phyloP scores from a whole-genome alignment of 2,888 invertebrate species.

The Euplagia quadripunctaria region DNA sequence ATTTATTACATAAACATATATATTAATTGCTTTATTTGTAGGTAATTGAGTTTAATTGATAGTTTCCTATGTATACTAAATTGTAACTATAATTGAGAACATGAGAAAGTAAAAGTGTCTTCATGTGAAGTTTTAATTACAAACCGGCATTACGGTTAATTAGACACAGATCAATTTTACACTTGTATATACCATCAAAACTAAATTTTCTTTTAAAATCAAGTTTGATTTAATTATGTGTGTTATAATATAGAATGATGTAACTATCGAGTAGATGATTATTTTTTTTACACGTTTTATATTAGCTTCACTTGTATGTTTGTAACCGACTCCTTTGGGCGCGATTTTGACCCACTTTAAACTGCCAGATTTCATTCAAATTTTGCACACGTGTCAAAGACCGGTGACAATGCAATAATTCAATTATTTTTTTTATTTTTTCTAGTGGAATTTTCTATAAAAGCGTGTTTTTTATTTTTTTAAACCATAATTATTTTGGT shows the following conservation, averaged over 20 bases:
- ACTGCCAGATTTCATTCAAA: too few relatives aligned
- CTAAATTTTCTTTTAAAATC: conserved; percentile 39
- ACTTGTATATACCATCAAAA: conserved; percentile 21
- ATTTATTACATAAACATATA: background rate
- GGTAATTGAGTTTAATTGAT: conserved; percentile 4
- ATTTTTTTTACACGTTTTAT: too few relatives aligned
- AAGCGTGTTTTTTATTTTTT: too few relatives aligned
- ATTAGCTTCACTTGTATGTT: too few relatives aligned
- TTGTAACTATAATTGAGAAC: conserved; percentile 34
- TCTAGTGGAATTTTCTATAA: too few relatives aligned
- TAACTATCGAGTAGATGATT: too few relatives aligned
- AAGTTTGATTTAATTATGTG: conserved; percentile 19
- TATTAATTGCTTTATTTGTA: background rate
- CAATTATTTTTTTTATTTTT: too few relatives aligned
- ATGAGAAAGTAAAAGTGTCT: conserved; percentile 46
- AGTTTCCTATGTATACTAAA: conserved; percentile 39
- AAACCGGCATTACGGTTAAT: conserved; percentile 31
- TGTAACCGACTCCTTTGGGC: too few relatives aligned
- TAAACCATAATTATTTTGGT: too few relatives aligned
- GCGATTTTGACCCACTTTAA: too few relatives aligned
- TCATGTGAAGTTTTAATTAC: conserved; percentile 33
- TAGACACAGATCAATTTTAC: conserved; percentile 29
- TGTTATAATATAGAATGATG: background rate
- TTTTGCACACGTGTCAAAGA: too few relatives aligned
- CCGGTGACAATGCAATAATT: too few relatives aligned